Percentiles rank a stretch among this genome's conserved stretches.
These are phyloP conservation scores for Chirona hameri DNA, from an alignment of 2,888 invertebrate species.

Conservation along the genomic window DNA sequence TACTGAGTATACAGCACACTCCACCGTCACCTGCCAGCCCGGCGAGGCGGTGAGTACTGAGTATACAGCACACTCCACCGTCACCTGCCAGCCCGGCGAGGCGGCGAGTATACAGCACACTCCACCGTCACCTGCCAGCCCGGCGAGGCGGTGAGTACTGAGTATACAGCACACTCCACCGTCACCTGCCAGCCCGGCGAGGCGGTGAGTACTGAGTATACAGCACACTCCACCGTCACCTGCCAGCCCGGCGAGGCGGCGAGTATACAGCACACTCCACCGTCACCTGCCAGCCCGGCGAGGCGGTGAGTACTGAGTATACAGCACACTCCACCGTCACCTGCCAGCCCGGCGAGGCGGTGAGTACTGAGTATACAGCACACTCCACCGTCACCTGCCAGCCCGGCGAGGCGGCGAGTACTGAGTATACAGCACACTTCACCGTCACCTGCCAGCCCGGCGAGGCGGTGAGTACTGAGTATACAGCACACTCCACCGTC, in stretches of 20 bases:
- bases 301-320: slow-evolving; percentile 13
- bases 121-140: not conserved
- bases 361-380: no score
- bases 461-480: no score
- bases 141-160: no score
- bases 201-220: no score
- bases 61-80: not conserved
- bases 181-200: not conserved
- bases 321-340: no score
- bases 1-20: no score
- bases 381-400: no score
- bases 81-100: not conserved
- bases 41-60: no score
- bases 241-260: not conserved
- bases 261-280: not conserved
- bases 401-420: not conserved
- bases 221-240: no score
- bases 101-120: no score
- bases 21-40: not conserved
- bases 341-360: not conserved
- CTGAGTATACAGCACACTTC: no score
- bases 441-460: not conserved
- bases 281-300: slow-evolving; percentile 1
- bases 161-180: no score
- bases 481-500: not conserved